phyloP scores from a whole-genome alignment of 2,113 vertebrate species.

The Neotragus moschatus region DNA sequence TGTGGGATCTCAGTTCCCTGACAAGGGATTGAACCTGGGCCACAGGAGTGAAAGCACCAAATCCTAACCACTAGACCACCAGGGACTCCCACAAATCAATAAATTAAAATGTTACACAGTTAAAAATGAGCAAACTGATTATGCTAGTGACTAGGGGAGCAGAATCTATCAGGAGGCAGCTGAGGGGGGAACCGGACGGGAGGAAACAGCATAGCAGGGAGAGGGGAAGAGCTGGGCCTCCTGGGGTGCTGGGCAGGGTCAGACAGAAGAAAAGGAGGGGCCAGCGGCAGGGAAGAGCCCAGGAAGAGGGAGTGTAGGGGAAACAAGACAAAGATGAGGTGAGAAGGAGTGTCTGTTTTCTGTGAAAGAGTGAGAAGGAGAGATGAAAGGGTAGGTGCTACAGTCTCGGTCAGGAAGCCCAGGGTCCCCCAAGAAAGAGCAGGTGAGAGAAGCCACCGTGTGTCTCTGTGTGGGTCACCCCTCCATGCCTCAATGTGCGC shows the following conservation, averaged over 20 bases:
- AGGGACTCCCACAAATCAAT: not conserved
- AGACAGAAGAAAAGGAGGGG: not conserved
- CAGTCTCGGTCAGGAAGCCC: not conserved
- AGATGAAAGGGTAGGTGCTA: not conserved
- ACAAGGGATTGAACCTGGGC: not conserved
- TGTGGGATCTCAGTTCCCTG: not conserved
- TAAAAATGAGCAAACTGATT: not conserved
- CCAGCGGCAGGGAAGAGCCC: not conserved
- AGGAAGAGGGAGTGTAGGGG: not conserved
- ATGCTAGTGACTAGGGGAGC: not conserved
- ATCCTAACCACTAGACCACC: not conserved
- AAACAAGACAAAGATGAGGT: not conserved
- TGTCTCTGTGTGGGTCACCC: not conserved
- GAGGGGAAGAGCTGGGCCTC: not conserved
- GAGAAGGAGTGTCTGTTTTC: not conserved
- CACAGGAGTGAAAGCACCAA: not conserved
- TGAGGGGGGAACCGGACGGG: rapidly evolving
- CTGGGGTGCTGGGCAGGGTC: not conserved
- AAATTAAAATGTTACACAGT: not conserved
- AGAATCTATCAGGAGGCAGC: not conserved
- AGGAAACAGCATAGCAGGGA: rapidly evolving
- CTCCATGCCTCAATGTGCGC: not conserved
- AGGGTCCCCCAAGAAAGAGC: not conserved
- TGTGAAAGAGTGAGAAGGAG: not conserved
- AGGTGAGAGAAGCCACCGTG: not conserved